These are phyloP conservation scores for Pedetes capensis DNA, from an alignment of 2,113 vertebrate genomes.

Conservation along the genomic window DNA sequence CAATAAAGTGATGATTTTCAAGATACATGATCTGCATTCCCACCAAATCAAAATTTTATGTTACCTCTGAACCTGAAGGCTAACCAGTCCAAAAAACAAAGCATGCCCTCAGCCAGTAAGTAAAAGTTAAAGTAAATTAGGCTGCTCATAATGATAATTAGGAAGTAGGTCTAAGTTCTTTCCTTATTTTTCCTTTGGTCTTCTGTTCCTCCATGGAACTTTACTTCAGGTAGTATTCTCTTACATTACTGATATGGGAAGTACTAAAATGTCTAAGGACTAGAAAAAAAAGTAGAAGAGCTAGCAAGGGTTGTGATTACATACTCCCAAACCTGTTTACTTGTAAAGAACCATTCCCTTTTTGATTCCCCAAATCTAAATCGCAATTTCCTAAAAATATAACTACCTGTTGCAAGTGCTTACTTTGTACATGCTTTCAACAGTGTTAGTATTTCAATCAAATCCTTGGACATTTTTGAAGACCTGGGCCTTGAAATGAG, in stretches of 20 bases:
- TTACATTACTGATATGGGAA: not conserved
- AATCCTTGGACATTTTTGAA: slow-evolving; percentile 25
- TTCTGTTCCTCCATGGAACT: not conserved
- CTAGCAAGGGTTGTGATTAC: not conserved
- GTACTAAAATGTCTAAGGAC: not conserved
- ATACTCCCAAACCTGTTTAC: not conserved
- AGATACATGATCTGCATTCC: not conserved
- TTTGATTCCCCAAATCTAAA: not conserved
- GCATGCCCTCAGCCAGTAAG: not conserved
- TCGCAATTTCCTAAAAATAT: not conserved
- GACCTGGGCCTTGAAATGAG: not conserved
- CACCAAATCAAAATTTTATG: slow-evolving; percentile 28
- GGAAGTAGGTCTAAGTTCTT: no score
- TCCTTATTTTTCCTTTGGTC: no score
- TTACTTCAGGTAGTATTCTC: not conserved
- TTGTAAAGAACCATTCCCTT: not conserved
- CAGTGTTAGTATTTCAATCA: not conserved
- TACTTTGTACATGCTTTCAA: not conserved
- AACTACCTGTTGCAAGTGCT: not conserved
- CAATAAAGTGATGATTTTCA: not conserved
- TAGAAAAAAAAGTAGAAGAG: not conserved
- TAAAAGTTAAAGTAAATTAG: slow-evolving; percentile 20
- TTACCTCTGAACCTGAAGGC: slow-evolving; percentile 29
- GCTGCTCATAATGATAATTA: not conserved
- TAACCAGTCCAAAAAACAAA: not conserved